These are phyloP conservation scores for Hylia prasina DNA, from an alignment of 2,113 vertebrate genomes.

Conservation along the genomic window DNA sequence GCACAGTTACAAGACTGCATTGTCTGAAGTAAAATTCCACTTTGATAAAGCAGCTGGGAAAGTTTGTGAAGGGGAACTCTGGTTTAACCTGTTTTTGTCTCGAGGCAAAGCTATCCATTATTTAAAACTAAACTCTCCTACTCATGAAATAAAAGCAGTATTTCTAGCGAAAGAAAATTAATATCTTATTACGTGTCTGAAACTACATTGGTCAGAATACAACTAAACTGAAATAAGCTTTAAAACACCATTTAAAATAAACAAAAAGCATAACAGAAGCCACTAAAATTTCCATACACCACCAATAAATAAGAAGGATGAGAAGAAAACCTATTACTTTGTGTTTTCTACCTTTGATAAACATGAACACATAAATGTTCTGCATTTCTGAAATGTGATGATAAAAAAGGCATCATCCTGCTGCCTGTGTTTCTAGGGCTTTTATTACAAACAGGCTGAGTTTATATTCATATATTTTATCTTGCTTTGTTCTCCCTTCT, in stretches of 20 bases:
- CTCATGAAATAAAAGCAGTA: not conserved
- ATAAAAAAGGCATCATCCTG: slow-evolving; percentile 5
- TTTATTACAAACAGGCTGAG: not conserved
- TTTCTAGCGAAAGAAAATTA: not conserved
- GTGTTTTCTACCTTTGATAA: slow-evolving; percentile 3
- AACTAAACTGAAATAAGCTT: not conserved
- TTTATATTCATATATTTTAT: not conserved
- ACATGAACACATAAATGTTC: not conserved
- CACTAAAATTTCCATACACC: not conserved
- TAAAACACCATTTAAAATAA: slow-evolving; percentile 19
- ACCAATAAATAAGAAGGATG: not conserved
- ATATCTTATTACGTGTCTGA: not conserved
- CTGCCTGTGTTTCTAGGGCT: not conserved
- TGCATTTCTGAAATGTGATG: slow-evolving; percentile 15
- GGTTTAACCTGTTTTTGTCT: not conserved
- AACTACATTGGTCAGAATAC: not conserved
- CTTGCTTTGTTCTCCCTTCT: not conserved
- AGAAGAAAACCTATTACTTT: slow-evolving; percentile 27
- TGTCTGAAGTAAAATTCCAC: slow-evolving; percentile 14
- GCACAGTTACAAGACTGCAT: not conserved
- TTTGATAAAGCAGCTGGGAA: slow-evolving; percentile 11
- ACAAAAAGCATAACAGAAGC: not conserved
- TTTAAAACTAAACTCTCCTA: not conserved
- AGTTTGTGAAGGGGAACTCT: not conserved
- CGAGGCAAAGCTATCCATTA: not conserved